phyloP scores from a whole-genome alignment of 2,797 vertebrate species.

The Sylvia borin region DNA sequence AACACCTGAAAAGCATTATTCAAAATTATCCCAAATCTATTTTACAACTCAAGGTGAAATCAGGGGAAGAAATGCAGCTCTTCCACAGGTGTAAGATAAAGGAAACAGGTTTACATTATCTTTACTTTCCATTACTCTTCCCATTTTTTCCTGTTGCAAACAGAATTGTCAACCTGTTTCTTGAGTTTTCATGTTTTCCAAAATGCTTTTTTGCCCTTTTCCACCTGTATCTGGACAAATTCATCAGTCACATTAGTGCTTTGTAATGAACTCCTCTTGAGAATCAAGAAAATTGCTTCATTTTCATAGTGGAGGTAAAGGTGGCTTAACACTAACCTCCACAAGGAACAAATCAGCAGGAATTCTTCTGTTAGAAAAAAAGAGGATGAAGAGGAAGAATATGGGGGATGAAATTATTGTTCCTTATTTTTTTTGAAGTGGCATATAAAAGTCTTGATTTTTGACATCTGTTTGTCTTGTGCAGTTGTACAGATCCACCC shows the following conservation, averaged over 20 bases:
- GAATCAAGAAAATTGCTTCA: slow-evolving; percentile 43
- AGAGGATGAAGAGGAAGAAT: not conserved
- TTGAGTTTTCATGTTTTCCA: slow-evolving; percentile 33
- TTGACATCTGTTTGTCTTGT: slow-evolving; percentile 15
- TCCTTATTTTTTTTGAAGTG: not conserved
- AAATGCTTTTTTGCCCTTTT: not conserved
- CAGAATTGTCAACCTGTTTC: slow-evolving; percentile 42
- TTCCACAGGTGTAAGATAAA: not conserved
- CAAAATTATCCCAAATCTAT: not conserved
- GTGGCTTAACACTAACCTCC: slow-evolving; percentile 21
- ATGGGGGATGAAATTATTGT: not conserved
- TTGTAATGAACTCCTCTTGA: slow-evolving; percentile 39
- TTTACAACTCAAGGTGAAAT: not conserved
- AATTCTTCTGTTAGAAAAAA: slow-evolving; percentile 5
- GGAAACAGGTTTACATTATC: not conserved
- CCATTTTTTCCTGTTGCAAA: not conserved
- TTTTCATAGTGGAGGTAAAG: not conserved
- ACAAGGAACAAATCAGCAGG: slow-evolving; percentile 31
- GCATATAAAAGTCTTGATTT: not conserved
- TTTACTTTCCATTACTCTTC: slow-evolving; percentile 13
- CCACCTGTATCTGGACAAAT: slow-evolving; percentile 40
- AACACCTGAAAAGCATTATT: not conserved
- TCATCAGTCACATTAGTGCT: slow-evolving; percentile 27
- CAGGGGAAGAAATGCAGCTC: not conserved
- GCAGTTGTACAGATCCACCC: not conserved